phyloP scores from a whole-genome alignment of 2,888 invertebrate species.

The Muscina levida region DNA sequence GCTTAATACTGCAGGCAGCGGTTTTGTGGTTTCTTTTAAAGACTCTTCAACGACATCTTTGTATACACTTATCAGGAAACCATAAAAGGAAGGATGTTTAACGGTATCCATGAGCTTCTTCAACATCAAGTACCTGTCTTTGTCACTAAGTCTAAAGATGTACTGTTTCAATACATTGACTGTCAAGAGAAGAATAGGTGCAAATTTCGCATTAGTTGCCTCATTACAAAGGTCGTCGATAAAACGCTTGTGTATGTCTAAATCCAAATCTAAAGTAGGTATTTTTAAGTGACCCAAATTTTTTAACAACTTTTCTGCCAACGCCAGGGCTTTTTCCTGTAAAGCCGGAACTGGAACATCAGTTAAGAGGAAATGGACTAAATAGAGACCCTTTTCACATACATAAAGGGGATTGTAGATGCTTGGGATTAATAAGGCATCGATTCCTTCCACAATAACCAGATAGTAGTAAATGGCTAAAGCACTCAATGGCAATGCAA shows the following conservation, averaged over 20 bases:
- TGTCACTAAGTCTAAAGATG: slow-evolving; percentile 86
- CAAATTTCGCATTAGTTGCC: too few relatives aligned
- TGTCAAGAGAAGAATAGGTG: too few relatives aligned
- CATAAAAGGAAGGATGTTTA: slow-evolving; percentile 88
- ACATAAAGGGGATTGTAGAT: slow-evolving; percentile 81
- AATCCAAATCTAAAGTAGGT: slow-evolving; percentile 82
- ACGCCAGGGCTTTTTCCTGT: slow-evolving; percentile 71
- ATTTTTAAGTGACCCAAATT: slow-evolving; percentile 65
- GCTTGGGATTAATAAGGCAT: slow-evolving; percentile 72
- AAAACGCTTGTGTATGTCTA: slow-evolving; percentile 83
- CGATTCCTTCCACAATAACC: slow-evolving; percentile 83
- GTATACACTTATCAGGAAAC: slow-evolving; percentile 86
- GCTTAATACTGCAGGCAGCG: slow-evolving; percentile 80
- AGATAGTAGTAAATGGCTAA: slow-evolving; percentile 88
- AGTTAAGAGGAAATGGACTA: slow-evolving; percentile 80
- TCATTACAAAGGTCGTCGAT: slow-evolving; percentile 83
- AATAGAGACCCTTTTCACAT: slow-evolving; percentile 83
- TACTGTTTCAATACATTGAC: too few relatives aligned
- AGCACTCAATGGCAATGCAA: slow-evolving; percentile 82
- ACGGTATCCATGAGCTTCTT: slow-evolving; percentile 84
- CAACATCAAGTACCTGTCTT: slow-evolving; percentile 87
- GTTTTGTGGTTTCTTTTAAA: slow-evolving; percentile 70
- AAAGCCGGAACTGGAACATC: slow-evolving; percentile 71
- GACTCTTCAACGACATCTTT: slow-evolving; percentile 86
- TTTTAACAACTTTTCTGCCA: slow-evolving; percentile 70